These are phyloP conservation scores for Drosophila tripunctata DNA, from an alignment of 2,888 invertebrate genomes.

Conservation along the genomic window DNA sequence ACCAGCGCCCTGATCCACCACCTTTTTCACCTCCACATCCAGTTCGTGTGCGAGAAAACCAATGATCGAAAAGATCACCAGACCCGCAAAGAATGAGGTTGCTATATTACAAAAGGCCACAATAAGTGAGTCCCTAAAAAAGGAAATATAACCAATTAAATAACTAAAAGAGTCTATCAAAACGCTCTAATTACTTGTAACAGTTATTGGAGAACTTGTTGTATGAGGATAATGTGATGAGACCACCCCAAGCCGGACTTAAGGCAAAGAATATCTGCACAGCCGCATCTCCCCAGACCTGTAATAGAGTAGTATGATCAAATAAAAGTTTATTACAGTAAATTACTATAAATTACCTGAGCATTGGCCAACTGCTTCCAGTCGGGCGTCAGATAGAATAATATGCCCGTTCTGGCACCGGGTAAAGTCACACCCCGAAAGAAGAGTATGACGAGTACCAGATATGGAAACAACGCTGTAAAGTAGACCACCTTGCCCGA, in stretches of 20 bases:
- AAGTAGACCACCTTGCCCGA: constrained; percentile 93
- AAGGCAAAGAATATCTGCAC: constrained; percentile 95
- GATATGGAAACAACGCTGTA: constrained; percentile 90
- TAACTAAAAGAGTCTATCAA: too few species aligned
- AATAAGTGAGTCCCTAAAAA: constrained; percentile 89
- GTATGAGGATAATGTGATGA: constrained; percentile 93
- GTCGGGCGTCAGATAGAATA: constrained; percentile 92
- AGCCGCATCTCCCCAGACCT: constrained; percentile 93
- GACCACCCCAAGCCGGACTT: constrained; percentile 94
- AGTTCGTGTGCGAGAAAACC: constrained; percentile 92
- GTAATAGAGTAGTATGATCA: not conserved
- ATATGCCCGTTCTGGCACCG: constrained; percentile 90
- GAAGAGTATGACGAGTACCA: constrained; percentile 90
- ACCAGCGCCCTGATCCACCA: constrained; percentile 91
- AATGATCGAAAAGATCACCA: constrained; percentile 92
- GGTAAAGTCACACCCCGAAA: constrained; percentile 91
- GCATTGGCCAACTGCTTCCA: constrained; percentile 90
- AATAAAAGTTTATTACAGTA: not conserved
- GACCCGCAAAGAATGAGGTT: constrained; percentile 92
- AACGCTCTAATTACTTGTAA: constrained; percentile 87
- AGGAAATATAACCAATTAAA: too few species aligned
- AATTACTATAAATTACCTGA: constrained; percentile 84
- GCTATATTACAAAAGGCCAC: constrained; percentile 91
- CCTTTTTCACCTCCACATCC: constrained; percentile 88
- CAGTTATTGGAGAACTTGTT: constrained; percentile 94